These are phyloP conservation scores for Flexamia atlantica DNA, from an alignment of 2,888 invertebrate genomes.

Conservation along the genomic window DNA sequence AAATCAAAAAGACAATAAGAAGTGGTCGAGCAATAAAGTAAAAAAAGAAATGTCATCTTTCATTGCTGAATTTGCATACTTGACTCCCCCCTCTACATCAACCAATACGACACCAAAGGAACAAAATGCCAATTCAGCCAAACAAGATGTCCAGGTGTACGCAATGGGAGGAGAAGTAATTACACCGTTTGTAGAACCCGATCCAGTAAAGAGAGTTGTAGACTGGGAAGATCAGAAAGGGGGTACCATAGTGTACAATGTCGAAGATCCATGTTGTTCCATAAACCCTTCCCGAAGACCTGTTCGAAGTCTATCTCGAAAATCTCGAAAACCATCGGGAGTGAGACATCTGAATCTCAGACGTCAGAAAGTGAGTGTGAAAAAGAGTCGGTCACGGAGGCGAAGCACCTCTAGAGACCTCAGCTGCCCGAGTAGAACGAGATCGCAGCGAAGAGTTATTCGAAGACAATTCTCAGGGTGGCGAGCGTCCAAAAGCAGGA, in stretches of 20 bases:
- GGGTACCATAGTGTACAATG: neutral
- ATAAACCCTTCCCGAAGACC: no score
- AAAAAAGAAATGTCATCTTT: slow-evolving; percentile 24
- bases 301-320: no score
- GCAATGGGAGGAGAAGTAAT: neutral
- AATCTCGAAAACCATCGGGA: neutral
- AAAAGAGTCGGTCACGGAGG: neutral
- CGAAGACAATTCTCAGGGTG: slow-evolving; percentile 1
- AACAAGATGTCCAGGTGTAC: slow-evolving; percentile 8
- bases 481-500: slow-evolving; percentile 4
- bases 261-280: neutral
- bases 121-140: neutral
- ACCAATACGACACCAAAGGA: neutral
- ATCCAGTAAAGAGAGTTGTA: neutral
- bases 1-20: neutral
- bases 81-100: neutral
- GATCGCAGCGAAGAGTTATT: neutral
- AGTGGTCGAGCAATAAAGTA: slow-evolving; percentile 21
- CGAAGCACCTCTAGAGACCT: slow-evolving; percentile 4
- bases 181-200: neutral
- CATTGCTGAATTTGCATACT: slow-evolving; percentile 23
- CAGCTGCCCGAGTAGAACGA: neutral
- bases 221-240: slow-evolving; percentile 11
- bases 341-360: neutral
- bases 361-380: neutral